Evolutionary conservation across 1,140 invertebrate genomes (phyloP).

Genomic region (Trichogramma pretiosum): DNA sequence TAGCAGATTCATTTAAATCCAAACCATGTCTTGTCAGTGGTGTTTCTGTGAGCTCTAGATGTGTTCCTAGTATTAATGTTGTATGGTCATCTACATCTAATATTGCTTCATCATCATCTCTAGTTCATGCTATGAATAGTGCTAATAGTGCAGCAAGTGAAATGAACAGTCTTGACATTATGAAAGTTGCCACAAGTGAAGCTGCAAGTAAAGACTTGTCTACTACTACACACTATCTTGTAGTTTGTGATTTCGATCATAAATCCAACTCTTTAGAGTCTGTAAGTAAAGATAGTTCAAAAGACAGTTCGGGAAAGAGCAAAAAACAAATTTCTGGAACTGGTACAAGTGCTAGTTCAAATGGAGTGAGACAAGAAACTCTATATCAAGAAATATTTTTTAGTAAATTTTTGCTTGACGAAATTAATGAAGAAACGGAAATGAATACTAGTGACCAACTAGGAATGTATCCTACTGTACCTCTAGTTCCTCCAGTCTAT

Average conservation of each 20-base stretch:
- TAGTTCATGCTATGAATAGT: constrained; percentile 54
- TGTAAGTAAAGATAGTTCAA: constrained; percentile 31
- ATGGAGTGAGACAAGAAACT: constrained; percentile 38
- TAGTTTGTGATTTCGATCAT: constrained; percentile 52
- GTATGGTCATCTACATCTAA: constrained; percentile 41
- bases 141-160: constrained; percentile 50
- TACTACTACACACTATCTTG: constrained; percentile 42
- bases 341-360: constrained; percentile 42
- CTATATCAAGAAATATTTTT: constrained; percentile 42
- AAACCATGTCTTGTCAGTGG: constrained; percentile 44
- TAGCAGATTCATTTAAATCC: not conserved
- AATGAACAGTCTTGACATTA: constrained; percentile 24
- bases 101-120: constrained; percentile 39
- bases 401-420: constrained; percentile 41
- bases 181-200: constrained; percentile 26
- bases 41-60: constrained; percentile 34
- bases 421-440: constrained; percentile 41
- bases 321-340: constrained; percentile 43
- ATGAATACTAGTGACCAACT: constrained; percentile 24
- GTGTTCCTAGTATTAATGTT: constrained; percentile 38
- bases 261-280: constrained; percentile 27
- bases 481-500: constrained; percentile 30
- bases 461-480: constrained; percentile 12
- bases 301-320: constrained; percentile 31
- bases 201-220: constrained; percentile 19